A percentile compares a stretch with the other conserved stretches of the same genome.
phyloP scores from a whole-genome alignment of 2,113 vertebrate species.

The Puffinus mauretanicus region DNA sequence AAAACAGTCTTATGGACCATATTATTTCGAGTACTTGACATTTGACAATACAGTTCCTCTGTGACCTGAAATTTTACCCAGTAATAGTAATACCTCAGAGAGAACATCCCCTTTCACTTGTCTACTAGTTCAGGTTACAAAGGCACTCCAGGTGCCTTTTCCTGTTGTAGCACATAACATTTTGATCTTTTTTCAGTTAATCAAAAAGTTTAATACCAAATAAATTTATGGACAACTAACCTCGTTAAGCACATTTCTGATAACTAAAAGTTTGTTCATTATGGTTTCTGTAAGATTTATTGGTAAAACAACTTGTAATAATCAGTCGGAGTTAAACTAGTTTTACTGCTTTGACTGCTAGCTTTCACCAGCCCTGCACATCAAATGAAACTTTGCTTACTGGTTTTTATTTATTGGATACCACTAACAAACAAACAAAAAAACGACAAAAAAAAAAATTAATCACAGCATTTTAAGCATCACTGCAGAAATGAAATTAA shows the following conservation, averaged over 20 bases:
- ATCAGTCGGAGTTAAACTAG: neutral
- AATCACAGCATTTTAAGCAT: neutral
- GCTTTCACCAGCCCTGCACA: neutral
- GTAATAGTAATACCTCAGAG: neutral
- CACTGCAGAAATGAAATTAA: neutral
- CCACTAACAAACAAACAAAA: neutral
- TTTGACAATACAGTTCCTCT: conserved; percentile 17
- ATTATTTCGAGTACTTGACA: neutral
- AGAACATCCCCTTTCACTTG: conserved; percentile 16
- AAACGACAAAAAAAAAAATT: neutral
- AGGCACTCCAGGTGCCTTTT: neutral
- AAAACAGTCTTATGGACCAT: neutral
- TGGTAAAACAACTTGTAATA: neutral
- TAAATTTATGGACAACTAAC: neutral
- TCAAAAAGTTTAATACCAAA: neutral
- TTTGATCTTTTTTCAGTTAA: neutral
- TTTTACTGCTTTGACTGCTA: neutral
- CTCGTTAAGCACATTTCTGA: neutral
- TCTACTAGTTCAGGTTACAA: conserved; percentile 62
- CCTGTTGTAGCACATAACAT: neutral
- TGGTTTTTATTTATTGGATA: neutral
- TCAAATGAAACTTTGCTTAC: neutral
- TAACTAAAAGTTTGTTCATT: neutral
- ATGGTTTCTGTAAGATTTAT: neutral
- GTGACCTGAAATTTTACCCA: conserved; percentile 73